phyloP scores from a whole-genome alignment of 2,113 vertebrate genomes.

The Thinocorus orbignyianus region DNA sequence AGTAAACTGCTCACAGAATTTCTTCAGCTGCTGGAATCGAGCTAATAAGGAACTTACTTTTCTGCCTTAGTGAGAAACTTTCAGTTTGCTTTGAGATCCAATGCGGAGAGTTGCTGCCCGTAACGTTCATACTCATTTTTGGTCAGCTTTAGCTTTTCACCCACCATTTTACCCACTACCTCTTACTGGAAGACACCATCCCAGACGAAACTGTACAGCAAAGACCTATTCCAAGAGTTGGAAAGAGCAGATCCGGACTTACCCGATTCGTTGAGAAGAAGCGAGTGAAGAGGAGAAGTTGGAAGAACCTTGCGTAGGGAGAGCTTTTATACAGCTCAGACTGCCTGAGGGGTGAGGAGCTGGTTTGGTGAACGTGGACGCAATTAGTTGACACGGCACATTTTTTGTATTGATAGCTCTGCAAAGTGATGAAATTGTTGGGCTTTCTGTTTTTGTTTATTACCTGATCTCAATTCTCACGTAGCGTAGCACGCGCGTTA shows the following conservation, averaged over 20 bases:
- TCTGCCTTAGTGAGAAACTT: not conserved
- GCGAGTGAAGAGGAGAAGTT: not conserved
- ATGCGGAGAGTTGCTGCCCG: not conserved
- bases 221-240: not conserved
- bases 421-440: constrained; percentile 7
- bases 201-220: not conserved
- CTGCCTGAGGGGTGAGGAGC: not conserved
- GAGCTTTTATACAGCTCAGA: constrained; percentile 23
- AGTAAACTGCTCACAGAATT: fast-evolving
- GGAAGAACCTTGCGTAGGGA: not conserved
- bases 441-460: not conserved
- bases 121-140: not conserved
- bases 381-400: not conserved
- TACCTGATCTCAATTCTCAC: not conserved
- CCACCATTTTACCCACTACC: not conserved
- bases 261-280: not conserved
- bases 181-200: not conserved
- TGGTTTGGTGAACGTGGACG: not conserved
- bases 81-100: not conserved
- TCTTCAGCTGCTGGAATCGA: not conserved
- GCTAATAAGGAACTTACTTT: not conserved
- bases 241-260: not conserved
- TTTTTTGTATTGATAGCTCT: constrained; percentile 19
- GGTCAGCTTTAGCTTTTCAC: not conserved
- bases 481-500: fast-evolving